These are phyloP conservation scores for Ammodramus savannarum DNA, from an alignment of 2,113 vertebrate species.

Conservation along the genomic window DNA sequence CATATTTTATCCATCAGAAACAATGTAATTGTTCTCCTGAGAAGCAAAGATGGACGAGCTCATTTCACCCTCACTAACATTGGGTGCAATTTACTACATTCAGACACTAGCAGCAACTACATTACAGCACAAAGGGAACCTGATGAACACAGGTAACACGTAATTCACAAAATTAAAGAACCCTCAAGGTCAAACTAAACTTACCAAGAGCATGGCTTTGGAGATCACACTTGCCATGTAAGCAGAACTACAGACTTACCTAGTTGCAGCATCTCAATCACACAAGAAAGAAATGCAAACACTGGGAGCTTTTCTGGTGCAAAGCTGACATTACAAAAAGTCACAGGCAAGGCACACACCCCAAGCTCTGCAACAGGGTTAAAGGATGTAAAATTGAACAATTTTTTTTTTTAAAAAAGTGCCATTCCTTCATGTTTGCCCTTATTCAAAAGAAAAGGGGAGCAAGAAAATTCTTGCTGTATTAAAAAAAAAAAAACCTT, in stretches of 20 bases:
- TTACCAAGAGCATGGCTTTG: not conserved
- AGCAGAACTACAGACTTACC: not conserved
- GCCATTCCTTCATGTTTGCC: not conserved
- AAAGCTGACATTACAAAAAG: not conserved
- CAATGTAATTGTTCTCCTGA: fast-evolving
- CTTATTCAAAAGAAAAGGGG: not conserved
- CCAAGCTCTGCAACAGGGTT: not conserved
- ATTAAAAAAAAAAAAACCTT: no score
- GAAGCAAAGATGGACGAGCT: not conserved
- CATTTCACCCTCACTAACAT: not conserved
- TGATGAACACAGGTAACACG: not conserved
- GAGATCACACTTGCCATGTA: not conserved
- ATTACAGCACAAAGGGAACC: not conserved
- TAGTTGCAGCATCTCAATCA: not conserved
- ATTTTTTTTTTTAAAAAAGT: not conserved
- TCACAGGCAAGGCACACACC: not conserved
- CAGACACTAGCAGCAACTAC: fast-evolving
- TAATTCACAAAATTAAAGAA: not conserved
- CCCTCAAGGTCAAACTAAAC: not conserved
- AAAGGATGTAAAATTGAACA: not conserved
- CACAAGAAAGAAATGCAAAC: not conserved
- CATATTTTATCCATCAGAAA: not conserved
- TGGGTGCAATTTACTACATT: not conserved
- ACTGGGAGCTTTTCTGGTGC: not conserved
- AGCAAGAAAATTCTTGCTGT: not conserved